A percentile compares a stretch with the other conserved stretches of the same genome.
phyloP scores from a whole-genome alignment of 1,140 invertebrate species.

The Glossosoma conforme region DNA sequence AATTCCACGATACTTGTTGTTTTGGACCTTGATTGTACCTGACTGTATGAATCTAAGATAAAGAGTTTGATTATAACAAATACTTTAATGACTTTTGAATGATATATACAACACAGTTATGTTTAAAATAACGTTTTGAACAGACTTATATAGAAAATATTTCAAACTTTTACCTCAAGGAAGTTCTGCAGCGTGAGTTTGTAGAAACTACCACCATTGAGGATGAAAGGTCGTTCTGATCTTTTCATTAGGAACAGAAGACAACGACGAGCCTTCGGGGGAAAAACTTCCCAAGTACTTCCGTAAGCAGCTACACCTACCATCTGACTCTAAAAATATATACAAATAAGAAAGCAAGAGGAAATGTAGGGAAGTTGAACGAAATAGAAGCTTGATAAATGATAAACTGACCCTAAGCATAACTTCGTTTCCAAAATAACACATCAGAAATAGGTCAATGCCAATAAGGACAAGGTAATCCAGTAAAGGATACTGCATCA shows the following conservation, averaged over 20 bases:
- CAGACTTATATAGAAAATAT: too few species aligned
- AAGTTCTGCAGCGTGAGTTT: slow-evolving; percentile 19
- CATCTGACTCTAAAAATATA: slow-evolving; percentile 15
- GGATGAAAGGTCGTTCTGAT: slow-evolving; percentile 10
- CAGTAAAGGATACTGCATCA: slow-evolving; percentile 23
- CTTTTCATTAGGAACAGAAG: slow-evolving; percentile 13
- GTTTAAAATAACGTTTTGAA: too few species aligned
- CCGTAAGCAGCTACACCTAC: slow-evolving; percentile 6
- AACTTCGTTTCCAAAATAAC: slow-evolving; percentile 30
- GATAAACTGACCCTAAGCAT: slow-evolving; percentile 21
- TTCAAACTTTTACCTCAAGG: slow-evolving; percentile 5
- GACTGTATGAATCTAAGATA: too few species aligned
- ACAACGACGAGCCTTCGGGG: not conserved
- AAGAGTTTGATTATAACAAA: too few species aligned
- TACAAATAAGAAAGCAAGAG: too few species aligned
- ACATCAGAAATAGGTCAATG: slow-evolving; percentile 23
- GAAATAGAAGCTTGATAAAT: too few species aligned
- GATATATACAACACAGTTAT: too few species aligned
- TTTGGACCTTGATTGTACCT: too few species aligned
- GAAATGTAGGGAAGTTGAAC: too few species aligned
- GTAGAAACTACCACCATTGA: slow-evolving; percentile 26
- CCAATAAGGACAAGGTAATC: slow-evolving; percentile 17
- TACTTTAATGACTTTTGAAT: too few species aligned
- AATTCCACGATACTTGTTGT: too few species aligned
- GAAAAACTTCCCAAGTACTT: slow-evolving; percentile 12